Conservation (phyloP, 2,113 vertebrate species). For the Erpornis zantholeuca region DNA sequence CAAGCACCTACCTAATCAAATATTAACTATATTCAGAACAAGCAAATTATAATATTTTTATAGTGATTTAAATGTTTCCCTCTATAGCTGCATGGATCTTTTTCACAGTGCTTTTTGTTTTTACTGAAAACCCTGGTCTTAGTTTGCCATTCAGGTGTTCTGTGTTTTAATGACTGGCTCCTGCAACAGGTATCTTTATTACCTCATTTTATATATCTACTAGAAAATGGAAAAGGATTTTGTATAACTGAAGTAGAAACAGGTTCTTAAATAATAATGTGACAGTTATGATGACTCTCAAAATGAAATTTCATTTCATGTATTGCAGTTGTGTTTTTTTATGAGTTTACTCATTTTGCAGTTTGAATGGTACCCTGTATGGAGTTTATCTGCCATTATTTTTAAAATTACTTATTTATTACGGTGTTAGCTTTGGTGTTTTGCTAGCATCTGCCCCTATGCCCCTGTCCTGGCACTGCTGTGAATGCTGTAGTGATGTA, state of each 20-base stretch:
- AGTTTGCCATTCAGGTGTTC: neutral
- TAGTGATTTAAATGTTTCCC: constrained; percentile 8
- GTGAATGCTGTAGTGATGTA: neutral
- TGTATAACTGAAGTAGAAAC: neutral
- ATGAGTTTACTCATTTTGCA: neutral
- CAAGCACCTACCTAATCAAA: constrained; percentile 29
- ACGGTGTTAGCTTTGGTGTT: neutral
- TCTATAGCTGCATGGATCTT: neutral
- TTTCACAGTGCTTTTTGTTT: neutral
- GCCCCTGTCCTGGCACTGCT: neutral
- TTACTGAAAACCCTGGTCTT: neutral
- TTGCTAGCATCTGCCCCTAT: neutral
- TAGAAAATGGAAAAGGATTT: neutral
- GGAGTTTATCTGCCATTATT: neutral
- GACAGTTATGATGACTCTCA: neutral
- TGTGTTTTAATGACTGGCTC: neutral
- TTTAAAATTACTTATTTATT: neutral
- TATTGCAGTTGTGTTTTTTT: neutral
- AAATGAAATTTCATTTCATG: neutral
- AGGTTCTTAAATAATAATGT: neutral
- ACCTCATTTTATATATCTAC: neutral
- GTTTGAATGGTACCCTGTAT: neutral
- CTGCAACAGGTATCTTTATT: neutral
- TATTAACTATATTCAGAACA: constrained; percentile 22
- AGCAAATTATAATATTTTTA: neutral